Evolutionary conservation across 2,888 invertebrate species (phyloP), one percentile per base, ranked within the genome.

Genomic region (Nomada fucata): DNA sequence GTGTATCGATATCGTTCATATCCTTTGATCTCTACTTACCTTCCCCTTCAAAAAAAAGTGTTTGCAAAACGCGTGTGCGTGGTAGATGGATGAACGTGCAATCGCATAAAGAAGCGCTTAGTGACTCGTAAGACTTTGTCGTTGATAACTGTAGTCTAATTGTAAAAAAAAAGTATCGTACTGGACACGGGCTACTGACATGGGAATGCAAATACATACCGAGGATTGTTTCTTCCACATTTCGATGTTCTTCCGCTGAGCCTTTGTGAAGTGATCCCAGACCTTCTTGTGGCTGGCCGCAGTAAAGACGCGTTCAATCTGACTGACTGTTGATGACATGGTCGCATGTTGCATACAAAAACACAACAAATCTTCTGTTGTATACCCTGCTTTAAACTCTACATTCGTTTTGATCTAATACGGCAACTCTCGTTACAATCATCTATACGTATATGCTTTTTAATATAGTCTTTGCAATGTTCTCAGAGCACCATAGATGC

Each of bases 181-280:
- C 60, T 70, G 71, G 73, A 80, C 85, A 82, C 79, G 70, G 36
- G 77, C 88, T 76, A 79, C 78, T 70, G 63, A 83, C 82, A 75
- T 88, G 83, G 82, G 64, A 84, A 84, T 88, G 89, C 87, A 75
- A 82, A 92, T 94, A 93, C 93, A 96, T 97, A 98, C 99, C 98
- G 97, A 96, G 83, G 98, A 97, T 95, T 98, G 98, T 95, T 98
- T 98, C 95, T 97, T 98, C 99, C 99, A 99, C 94, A 97, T 96
- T 95, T 98, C 98, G 95, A 99, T 98, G 96, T 98, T 98, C 97
- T 99, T 99, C 95, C 99, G 96, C 95, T 99, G 99, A 91, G 98
- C 98, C 96, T 99, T 99, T 95, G 98, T 98, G 97, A 99, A 99
- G 96, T 99, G 99, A 96, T 99, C 99, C 99, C 99, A 99, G 95